Percentiles rank a stretch among this genome's conserved stretches.
phyloP scores from a whole-genome alignment of 1,140 invertebrate species.

The Wiebesia pumilae region DNA sequence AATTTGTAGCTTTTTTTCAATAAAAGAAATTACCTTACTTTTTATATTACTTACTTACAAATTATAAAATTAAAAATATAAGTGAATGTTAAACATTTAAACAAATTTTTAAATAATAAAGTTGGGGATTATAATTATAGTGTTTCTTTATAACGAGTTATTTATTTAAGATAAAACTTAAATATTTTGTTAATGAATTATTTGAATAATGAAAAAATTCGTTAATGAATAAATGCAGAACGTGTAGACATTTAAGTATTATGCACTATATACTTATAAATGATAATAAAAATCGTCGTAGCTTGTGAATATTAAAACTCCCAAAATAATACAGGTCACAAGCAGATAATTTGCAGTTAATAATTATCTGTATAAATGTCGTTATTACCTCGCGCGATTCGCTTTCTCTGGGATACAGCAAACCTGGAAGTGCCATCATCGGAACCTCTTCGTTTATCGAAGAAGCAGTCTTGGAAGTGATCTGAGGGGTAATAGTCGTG shows the following conservation, averaged over 20 bases:
- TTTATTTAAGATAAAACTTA: neutral
- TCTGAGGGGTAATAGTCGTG: neutral
- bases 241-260: neutral
- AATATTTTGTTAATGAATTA: neutral
- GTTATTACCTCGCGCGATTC: conserved; percentile 83
- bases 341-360: neutral
- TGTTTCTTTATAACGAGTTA: too few species aligned
- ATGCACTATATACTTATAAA: neutral
- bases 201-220: too few species aligned
- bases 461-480: neutral
- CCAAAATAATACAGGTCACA: neutral
- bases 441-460: conserved; percentile 52
- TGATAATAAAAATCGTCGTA: too few species aligned
- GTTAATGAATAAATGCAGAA: neutral
- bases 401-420: conserved; percentile 89
- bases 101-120: too few species aligned
- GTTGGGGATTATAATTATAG: too few species aligned
- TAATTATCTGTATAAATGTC: neutral
- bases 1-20: too few species aligned
- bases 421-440: conserved; percentile 70
- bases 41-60: too few species aligned
- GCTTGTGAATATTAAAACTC: neutral
- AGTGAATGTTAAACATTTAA: too few species aligned
- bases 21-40: too few species aligned
- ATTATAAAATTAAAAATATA: too few species aligned